Conservation (phyloP, 2,797 vertebrate genomes). For the Leptatherina wallacei region DNA sequence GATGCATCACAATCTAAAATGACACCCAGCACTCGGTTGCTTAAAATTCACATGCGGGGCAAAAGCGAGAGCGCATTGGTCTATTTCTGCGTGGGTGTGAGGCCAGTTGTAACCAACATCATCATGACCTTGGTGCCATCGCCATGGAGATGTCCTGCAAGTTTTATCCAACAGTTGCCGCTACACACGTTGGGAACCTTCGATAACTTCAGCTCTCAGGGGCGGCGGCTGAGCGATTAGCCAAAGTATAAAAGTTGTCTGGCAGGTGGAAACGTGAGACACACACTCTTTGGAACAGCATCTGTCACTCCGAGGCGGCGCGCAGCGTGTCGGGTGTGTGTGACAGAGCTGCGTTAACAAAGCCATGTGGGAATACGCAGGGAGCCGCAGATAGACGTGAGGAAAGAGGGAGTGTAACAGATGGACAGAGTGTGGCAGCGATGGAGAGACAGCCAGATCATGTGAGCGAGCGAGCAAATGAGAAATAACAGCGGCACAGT, state of each 20-base stretch:
- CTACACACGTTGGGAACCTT: slow-evolving; percentile 7
- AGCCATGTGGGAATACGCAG: slow-evolving; percentile 73
- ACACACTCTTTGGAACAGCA: slow-evolving; percentile 64
- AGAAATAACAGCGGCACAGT: slow-evolving; percentile 51
- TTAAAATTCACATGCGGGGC: slow-evolving; percentile 16
- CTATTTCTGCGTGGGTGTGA: neutral
- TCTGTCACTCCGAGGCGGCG: slow-evolving; percentile 66
- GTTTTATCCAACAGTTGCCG: neutral
- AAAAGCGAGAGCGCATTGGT: neutral
- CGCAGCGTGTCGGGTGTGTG: slow-evolving; percentile 49
- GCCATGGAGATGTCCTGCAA: slow-evolving; percentile 36
- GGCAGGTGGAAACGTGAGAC: slow-evolving; percentile 61
- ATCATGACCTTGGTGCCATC: slow-evolving; percentile 20
- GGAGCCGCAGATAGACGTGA: slow-evolving; percentile 63
- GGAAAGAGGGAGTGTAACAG: slow-evolving; percentile 71
- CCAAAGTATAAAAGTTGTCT: slow-evolving; percentile 54
- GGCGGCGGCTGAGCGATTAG: slow-evolving; percentile 45
- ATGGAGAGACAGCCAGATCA: slow-evolving; percentile 44
- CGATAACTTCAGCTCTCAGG: slow-evolving; percentile 3
- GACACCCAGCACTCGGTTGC: slow-evolving; percentile 13
- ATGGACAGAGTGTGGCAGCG: slow-evolving; percentile 67
- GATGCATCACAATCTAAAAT: slow-evolving; percentile 46
- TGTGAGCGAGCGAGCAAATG: slow-evolving; percentile 42
- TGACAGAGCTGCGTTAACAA: slow-evolving; percentile 72
- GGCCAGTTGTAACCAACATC: slow-evolving; percentile 13